A percentile compares a stretch with the other conserved stretches of the same genome.
Evolutionary conservation across 2,888 invertebrate genomes (phyloP).

Genomic region (Matsumyia berberina): DNA sequence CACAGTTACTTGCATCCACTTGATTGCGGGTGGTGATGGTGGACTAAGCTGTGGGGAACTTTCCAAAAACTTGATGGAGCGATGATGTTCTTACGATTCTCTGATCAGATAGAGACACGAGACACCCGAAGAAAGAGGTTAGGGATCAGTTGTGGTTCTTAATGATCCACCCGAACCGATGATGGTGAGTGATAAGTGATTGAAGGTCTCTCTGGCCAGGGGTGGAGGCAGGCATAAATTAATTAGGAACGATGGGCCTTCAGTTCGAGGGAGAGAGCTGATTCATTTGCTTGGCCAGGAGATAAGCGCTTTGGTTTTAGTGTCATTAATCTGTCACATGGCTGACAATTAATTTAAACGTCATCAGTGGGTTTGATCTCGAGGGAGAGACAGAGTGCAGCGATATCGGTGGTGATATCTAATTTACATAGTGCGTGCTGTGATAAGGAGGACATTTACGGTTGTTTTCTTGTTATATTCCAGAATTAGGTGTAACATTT

Average conservation of each 20-base stretch:
- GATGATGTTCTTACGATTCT: conserved; percentile 52
- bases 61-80: conserved; percentile 35
- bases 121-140: conserved; percentile 39
- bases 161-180: conserved; percentile 56
- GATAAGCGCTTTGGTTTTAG: conserved; percentile 3
- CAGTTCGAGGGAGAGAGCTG: not conserved
- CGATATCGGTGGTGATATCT: conserved; percentile 36
- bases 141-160: conserved; percentile 51
- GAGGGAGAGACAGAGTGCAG: conserved; percentile 1
- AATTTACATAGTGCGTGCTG: conserved; percentile 44
- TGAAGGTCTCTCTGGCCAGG: conserved; percentile 18
- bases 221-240: conserved; percentile 53
- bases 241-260: conserved; percentile 41
- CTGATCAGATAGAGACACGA: conserved; percentile 23
- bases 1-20: conserved; percentile 4
- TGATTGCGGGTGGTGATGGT: conserved; percentile 38
- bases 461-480: conserved; percentile 4
- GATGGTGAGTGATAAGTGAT: conserved; percentile 49
- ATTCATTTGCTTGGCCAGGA: conserved; percentile 4
- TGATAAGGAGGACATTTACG: conserved; percentile 44
- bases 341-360: conserved; percentile 50
- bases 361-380: conserved; percentile 53
- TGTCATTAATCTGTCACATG: conserved; percentile 66
- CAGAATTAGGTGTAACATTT: conserved; percentile 49
- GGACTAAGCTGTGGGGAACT: conserved; percentile 11